A percentile compares a stretch with the other conserved stretches of the same genome.
Evolutionary conservation across 2,113 vertebrate species (phyloP).

Genomic region (Origma solitaria): DNA sequence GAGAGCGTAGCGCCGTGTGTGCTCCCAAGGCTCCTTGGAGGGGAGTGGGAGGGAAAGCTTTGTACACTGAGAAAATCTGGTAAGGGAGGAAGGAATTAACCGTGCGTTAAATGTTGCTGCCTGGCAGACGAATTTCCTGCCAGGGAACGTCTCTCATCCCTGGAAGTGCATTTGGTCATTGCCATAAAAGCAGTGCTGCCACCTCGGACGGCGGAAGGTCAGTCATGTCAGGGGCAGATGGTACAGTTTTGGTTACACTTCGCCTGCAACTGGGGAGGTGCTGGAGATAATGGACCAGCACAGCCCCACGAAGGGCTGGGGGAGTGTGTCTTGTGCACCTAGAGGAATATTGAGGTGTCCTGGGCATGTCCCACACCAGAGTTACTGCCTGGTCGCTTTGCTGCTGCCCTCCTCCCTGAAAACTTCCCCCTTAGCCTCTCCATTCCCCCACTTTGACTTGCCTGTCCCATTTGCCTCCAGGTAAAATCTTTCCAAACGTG

Average conservation of each 20-base stretch:
- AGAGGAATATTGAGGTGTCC: background rate
- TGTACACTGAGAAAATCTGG: background rate
- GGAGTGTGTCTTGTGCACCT: fast-evolving
- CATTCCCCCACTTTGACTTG: fast-evolving
- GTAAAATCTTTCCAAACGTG: background rate
- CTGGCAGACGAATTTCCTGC: no score
- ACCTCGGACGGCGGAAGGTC: background rate
- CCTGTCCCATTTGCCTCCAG: background rate
- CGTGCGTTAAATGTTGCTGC: fast-evolving
- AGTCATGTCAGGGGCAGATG: fast-evolving
- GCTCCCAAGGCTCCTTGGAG: background rate
- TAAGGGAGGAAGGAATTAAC: background rate
- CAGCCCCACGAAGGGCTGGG: background rate
- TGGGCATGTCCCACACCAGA: fast-evolving
- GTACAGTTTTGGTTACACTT: background rate
- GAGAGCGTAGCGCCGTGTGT: fast-evolving
- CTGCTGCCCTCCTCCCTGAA: background rate
- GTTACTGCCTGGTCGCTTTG: fast-evolving
- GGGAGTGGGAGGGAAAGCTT: background rate
- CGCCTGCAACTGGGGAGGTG: fast-evolving
- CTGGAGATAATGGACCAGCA: background rate
- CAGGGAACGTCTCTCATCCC: no score
- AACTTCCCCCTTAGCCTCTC: background rate
- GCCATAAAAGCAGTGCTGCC: background rate
- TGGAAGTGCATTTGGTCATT: background rate